Base-by-base conservation (phyloP, 2,113 vertebrate species). In the Daphoenositta chrysoptera region DNA sequence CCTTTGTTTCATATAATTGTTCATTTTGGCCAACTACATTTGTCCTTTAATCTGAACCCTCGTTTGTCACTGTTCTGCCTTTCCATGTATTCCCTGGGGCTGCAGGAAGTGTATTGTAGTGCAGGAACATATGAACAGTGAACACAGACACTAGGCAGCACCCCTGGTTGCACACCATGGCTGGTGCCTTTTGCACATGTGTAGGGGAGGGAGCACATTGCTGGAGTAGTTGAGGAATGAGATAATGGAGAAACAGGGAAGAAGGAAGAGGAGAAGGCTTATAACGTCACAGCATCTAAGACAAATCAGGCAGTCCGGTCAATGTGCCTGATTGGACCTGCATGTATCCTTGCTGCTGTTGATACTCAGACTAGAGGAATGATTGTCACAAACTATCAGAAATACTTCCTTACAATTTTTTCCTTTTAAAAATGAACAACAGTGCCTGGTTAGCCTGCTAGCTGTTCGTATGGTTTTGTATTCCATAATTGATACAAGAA, bases 1-100 rank as follows among this genome's bases (percentile, higher is more conserved):
- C 98, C 95, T 98, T 98, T 98, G 96, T 97, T 98, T 98, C 96
- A 95, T 97, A 22, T 97, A 98, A 98, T 97, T 97, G 97, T 97
- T 98, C 98, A 93, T 96, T 97, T 98, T 93, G 96, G 91, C 96
- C 97, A 97, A 82, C 93, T 97, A 92, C 91, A 86, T 97, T 98
- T 97, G 94, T 98, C 95, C 95, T 97, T 97, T 97, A 95, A 87
- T 98, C 89, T 94, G 89, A 97, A 93, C 96, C 95, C 64, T 94
- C 80, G 27, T 80, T 94, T 4, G 6, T 40, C 7, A 9, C 66
- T 66, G 82, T 89, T 93, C 60, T 97, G 93, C 80, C 82, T 90
- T 85, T 85, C 64, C 39, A 17, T 88, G 90, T 84, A 20, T 84
- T 94, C 81, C 80, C 66, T 23, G 57, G 50, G 88, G 95, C 37